phyloP scores from a whole-genome alignment of 1,140 invertebrate species.

The Riptortus pedestris region DNA sequence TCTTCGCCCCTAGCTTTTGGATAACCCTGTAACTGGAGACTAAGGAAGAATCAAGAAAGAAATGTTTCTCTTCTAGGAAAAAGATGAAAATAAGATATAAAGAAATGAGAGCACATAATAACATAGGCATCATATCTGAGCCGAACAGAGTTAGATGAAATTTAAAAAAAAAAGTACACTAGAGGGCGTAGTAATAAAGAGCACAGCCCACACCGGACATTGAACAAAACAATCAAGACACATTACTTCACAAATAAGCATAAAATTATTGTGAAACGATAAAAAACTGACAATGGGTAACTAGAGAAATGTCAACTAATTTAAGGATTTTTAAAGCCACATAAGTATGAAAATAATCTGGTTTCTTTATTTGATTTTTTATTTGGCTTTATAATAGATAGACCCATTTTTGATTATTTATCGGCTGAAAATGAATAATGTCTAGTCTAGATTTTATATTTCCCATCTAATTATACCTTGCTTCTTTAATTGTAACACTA shows the following conservation, averaged over 20 bases:
- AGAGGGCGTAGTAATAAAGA: neutral
- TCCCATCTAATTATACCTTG: too few species aligned
- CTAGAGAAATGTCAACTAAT: too few species aligned
- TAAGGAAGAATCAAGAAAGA: constrained; percentile 22
- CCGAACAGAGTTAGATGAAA: constrained; percentile 32
- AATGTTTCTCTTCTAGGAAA: neutral
- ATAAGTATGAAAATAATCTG: too few species aligned
- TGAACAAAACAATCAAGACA: neutral
- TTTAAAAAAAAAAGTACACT: constrained; percentile 3
- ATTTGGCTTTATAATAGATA: too few species aligned
- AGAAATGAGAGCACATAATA: constrained; percentile 29
- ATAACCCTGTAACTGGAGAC: constrained; percentile 45
- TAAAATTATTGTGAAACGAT: too few species aligned
- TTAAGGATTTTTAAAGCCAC: too few species aligned
- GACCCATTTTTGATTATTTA: too few species aligned
- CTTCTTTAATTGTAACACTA: too few species aligned
- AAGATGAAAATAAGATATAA: neutral
- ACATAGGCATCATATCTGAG: constrained; percentile 51
- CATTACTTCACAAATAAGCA: neutral
- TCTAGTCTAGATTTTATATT: too few species aligned
- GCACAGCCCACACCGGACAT: constrained; percentile 13
- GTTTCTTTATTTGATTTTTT: too few species aligned
- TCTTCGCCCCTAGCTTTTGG: constrained; percentile 36
- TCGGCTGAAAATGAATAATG: too few species aligned
- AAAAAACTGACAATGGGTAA: too few species aligned